Conservation (phyloP, 2,888 invertebrate genomes). For the Homarus gammarus region DNA sequence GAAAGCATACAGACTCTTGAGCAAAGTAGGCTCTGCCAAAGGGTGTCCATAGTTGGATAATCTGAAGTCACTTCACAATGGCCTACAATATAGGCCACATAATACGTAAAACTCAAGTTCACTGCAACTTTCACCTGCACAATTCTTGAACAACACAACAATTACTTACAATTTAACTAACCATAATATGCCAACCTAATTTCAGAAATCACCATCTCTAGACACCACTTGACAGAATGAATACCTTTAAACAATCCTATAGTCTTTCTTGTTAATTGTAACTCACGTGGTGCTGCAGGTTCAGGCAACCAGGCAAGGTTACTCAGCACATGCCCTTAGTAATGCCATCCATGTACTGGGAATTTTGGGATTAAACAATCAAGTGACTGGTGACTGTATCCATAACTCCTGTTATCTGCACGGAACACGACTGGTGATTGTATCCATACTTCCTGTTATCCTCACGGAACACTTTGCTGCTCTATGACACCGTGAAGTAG, state of each 20-base stretch:
- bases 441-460: constrained; percentile 1
- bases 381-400: neutral
- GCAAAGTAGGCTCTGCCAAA: no score
- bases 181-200: no score
- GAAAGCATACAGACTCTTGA: no score
- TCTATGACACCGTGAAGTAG: neutral
- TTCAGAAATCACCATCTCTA: neutral
- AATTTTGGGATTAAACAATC: neutral
- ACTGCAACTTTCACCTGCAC: no score
- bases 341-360: neutral
- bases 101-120: no score
- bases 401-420: neutral
- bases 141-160: no score
- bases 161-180: no score
- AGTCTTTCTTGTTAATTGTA: neutral
- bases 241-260: neutral
- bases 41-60: no score
- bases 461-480: neutral
- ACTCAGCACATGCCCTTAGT: neutral
- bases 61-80: no score
- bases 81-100: no score
- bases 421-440: neutral
- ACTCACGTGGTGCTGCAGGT: constrained; percentile 1
- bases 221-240: no score
- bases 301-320: neutral